Evolutionary conservation across 2,888 invertebrate species (phyloP).

Genomic region (Lasioglossum vierecki): DNA sequence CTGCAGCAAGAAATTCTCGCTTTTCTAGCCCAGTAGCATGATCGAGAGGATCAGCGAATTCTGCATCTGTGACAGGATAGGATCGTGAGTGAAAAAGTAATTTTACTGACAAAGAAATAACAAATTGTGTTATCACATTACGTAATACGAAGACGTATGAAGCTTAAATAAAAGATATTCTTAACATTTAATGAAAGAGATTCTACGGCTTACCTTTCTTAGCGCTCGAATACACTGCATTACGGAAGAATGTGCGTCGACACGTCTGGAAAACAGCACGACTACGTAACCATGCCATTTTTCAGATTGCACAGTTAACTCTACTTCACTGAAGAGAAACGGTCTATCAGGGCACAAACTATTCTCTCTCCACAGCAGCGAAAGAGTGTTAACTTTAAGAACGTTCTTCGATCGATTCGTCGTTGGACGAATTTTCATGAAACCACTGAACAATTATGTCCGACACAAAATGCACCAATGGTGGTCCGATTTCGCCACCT

Average conservation of each 20-base stretch:
- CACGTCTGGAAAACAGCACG: conserved; percentile 50
- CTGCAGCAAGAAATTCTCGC: conserved; percentile 93
- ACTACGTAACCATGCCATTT: conserved; percentile 66
- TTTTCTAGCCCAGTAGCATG: conserved; percentile 97
- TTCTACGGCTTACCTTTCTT: conserved; percentile 38
- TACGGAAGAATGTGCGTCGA: conserved; percentile 48
- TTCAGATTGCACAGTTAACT: conserved; percentile 18
- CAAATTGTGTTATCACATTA: conserved; percentile 49
- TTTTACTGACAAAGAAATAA: conserved; percentile 11
- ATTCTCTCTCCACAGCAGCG: not conserved
- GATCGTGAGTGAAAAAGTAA: not conserved
- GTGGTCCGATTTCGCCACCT: no score
- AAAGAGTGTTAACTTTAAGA: conserved; percentile 38
- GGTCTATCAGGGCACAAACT: conserved; percentile 30
- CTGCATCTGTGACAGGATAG: conserved; percentile 14
- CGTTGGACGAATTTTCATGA: not conserved
- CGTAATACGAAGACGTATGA: conserved; percentile 51
- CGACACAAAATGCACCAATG: not conserved
- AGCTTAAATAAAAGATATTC: not conserved
- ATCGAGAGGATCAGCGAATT: conserved; percentile 91
- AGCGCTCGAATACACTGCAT: not conserved
- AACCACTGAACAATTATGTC: not conserved
- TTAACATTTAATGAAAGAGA: not conserved
- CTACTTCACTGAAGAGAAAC: not conserved
- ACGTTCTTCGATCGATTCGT: conserved; percentile 34